phyloP scores from a whole-genome alignment of 1,140 invertebrate genomes.

The Diorhabda carinulata region DNA sequence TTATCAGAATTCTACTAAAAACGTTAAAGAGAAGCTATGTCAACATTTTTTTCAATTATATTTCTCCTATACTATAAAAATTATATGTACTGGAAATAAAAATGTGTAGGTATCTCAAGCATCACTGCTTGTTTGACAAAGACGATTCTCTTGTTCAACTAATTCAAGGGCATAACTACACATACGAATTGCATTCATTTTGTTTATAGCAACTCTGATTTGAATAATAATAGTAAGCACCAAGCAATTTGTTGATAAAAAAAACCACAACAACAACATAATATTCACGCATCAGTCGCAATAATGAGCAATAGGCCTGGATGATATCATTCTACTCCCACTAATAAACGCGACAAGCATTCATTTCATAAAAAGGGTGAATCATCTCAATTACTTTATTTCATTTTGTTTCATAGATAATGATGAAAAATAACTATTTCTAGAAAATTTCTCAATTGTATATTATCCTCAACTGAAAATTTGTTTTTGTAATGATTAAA shows the following conservation, averaged over 20 bases:
- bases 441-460: not conserved
- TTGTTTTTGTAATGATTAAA: not conserved
- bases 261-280: not conserved
- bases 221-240: constrained; percentile 3
- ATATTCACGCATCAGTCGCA: constrained; percentile 1
- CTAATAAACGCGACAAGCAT: not conserved
- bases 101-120: no score
- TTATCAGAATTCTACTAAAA: no score
- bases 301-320: not conserved
- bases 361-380: not conserved
- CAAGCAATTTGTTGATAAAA: constrained; percentile 3
- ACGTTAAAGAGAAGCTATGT: no score
- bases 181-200: not conserved
- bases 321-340: not conserved
- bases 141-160: no score
- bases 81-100: no score
- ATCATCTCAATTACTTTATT: constrained; percentile 1
- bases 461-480: not conserved
- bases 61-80: no score
- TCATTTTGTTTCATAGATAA: not conserved
- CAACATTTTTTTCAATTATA: no score
- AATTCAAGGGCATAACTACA: not conserved
- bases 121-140: no score
- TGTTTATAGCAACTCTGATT: not conserved
- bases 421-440: constrained; percentile 1